A percentile compares a stretch with the other conserved stretches of the same genome.
Evolutionary conservation across 2,113 vertebrate species (phyloP).

Genomic region (Dascyllus trimaculatus): DNA sequence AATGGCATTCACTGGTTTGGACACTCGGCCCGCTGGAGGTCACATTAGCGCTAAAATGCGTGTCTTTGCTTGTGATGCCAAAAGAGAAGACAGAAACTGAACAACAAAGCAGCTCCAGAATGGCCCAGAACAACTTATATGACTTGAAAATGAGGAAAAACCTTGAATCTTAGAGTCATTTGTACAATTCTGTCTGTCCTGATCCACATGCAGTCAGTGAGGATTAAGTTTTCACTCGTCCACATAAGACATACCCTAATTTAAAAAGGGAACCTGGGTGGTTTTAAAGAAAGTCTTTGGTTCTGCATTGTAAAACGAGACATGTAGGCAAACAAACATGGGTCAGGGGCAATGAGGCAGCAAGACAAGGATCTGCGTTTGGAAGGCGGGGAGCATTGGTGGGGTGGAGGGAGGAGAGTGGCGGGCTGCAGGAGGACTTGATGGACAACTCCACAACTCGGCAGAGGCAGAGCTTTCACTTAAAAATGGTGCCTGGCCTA

Average conservation of each 20-base stretch:
- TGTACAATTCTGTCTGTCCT: neutral
- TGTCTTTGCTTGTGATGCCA: slow-evolving; percentile 4
- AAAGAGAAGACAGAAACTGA: slow-evolving; percentile 1
- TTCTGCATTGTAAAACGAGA: slow-evolving; percentile 75
- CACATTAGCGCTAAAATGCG: slow-evolving; percentile 27
- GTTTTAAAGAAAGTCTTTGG: slow-evolving; percentile 48
- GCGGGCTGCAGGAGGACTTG: slow-evolving; percentile 73
- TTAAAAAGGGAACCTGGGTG: slow-evolving; percentile 41
- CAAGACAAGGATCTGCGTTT: slow-evolving; percentile 74
- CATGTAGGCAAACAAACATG: slow-evolving; percentile 80
- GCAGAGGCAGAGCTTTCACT: slow-evolving; percentile 85
- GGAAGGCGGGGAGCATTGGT: slow-evolving; percentile 21
- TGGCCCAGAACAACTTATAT: neutral
- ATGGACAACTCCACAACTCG: slow-evolving; percentile 83
- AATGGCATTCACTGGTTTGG: slow-evolving; percentile 54
- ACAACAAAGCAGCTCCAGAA: neutral
- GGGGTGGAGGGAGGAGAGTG: slow-evolving; percentile 51
- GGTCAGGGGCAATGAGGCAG: slow-evolving; percentile 75
- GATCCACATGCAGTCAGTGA: neutral
- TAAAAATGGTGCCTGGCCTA: slow-evolving; percentile 87
- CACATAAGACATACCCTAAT: slow-evolving; percentile 21
- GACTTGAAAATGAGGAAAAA: neutral
- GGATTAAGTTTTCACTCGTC: slow-evolving; percentile 15
- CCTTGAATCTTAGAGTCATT: neutral
- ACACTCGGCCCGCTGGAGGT: slow-evolving; percentile 6